phyloP scores from a whole-genome alignment of 2,888 invertebrate genomes.

The Phymatocera aterrima region DNA sequence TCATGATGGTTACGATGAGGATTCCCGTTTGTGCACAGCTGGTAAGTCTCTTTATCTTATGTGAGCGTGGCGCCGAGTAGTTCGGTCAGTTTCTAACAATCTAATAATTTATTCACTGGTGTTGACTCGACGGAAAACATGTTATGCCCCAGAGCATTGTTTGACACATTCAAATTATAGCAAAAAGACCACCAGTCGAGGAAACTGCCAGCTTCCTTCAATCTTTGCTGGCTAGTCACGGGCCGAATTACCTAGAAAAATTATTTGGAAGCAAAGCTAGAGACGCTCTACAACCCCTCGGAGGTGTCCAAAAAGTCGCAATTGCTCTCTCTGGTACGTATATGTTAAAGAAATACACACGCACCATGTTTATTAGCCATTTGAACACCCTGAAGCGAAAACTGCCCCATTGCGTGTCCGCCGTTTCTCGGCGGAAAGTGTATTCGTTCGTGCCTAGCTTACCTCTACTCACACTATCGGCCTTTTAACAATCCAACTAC shows the following conservation, averaged over 20 bases:
- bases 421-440: neutral
- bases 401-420: conserved; percentile 4
- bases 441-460: conserved; percentile 15
- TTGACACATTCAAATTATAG: conserved; percentile 76
- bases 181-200: conserved; percentile 97
- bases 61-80: neutral
- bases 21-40: conserved; percentile 95
- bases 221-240: conserved; percentile 94
- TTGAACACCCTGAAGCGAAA: conserved; percentile 17
- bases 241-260: conserved; percentile 97
- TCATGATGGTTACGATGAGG: conserved; percentile 96
- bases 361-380: conserved; percentile 34
- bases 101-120: neutral
- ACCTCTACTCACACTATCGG: neutral
- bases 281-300: conserved; percentile 92
- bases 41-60: conserved; percentile 77
- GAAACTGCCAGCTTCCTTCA: conserved; percentile 97
- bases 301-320: conserved; percentile 96
- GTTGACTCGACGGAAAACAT: neutral
- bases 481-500: neutral
- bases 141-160: neutral
- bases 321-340: conserved; percentile 91
- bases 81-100: neutral
- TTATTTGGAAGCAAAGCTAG: conserved; percentile 96
- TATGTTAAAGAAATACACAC: conserved; percentile 18